phyloP scores from a whole-genome alignment of 2,113 vertebrate genomes.

The Eudyptes chrysolophus region DNA sequence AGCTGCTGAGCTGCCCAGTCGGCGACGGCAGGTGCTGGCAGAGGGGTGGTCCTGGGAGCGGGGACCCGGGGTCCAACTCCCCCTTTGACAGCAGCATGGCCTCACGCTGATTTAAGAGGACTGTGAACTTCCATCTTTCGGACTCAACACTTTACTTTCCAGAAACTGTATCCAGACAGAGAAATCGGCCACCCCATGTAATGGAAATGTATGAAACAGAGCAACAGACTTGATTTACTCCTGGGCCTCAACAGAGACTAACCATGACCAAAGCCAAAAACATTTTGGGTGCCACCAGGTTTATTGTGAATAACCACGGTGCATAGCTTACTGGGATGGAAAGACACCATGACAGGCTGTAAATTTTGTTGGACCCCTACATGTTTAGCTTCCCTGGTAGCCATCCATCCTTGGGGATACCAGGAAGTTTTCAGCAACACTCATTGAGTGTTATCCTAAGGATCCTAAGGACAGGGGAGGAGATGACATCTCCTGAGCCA shows the following conservation, averaged over 20 bases:
- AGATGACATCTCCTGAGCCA: background rate
- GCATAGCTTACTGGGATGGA: background rate
- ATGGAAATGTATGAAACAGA: background rate
- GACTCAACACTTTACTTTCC: background rate
- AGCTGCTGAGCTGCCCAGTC: background rate
- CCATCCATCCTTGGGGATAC: background rate
- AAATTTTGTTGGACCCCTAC: background rate
- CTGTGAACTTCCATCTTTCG: background rate
- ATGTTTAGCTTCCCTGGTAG: background rate
- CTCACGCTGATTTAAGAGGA: background rate
- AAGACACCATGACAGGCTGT: background rate
- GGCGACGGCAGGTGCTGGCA: fast-evolving
- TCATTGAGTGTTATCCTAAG: background rate
- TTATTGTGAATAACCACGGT: background rate
- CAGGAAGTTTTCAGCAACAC: background rate
- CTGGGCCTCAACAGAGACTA: background rate
- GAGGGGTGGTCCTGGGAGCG: background rate
- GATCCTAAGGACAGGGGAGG: background rate
- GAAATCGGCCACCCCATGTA: background rate
- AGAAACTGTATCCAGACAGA: background rate
- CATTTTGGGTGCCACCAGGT: background rate
- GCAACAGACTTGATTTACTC: background rate
- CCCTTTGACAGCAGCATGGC: background rate
- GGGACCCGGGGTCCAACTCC: background rate
- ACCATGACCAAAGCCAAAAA: background rate